phyloP scores from a whole-genome alignment of 2,797 vertebrate genomes.

The Pangasius sanitwongsei region DNA sequence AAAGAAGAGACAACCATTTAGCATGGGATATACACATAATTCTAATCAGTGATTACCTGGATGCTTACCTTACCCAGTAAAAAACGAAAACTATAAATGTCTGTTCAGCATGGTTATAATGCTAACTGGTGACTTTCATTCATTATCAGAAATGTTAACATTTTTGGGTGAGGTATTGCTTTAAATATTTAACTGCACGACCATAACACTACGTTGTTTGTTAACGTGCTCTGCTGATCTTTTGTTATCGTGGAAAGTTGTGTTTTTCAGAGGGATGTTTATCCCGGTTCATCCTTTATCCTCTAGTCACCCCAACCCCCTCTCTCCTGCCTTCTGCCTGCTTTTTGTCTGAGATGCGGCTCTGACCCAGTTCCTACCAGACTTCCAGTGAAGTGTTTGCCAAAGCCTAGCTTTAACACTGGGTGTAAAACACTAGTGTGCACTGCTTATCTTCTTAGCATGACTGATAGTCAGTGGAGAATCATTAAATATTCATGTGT shows the following conservation, averaged over 20 bases:
- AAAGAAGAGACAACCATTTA: background rate
- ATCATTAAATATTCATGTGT: background rate
- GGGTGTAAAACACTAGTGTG: background rate
- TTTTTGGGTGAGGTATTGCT: background rate
- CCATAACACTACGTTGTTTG: background rate
- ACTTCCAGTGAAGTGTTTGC: slow-evolving; percentile 14
- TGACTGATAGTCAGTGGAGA: background rate
- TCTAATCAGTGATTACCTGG: background rate
- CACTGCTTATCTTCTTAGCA: background rate
- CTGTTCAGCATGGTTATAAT: background rate
- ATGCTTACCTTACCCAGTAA: background rate
- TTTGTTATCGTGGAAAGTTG: background rate
- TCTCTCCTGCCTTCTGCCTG: slow-evolving; percentile 26
- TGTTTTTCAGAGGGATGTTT: background rate
- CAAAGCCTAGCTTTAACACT: slow-evolving; percentile 24
- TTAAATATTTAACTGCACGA: background rate
- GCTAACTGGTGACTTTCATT: background rate
- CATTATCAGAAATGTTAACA: background rate
- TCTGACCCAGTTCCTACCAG: slow-evolving; percentile 58
- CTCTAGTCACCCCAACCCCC: slow-evolving; percentile 12
- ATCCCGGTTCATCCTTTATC: slow-evolving; percentile 11
- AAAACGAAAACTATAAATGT: background rate
- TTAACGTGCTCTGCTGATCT: background rate
- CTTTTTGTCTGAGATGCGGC: slow-evolving; percentile 64
- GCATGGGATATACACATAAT: background rate